Evolutionary conservation across 2,113 vertebrate species (phyloP), one percentile per base, ranked within the genome.

Genomic region (Siniperca chuatsi): DNA sequence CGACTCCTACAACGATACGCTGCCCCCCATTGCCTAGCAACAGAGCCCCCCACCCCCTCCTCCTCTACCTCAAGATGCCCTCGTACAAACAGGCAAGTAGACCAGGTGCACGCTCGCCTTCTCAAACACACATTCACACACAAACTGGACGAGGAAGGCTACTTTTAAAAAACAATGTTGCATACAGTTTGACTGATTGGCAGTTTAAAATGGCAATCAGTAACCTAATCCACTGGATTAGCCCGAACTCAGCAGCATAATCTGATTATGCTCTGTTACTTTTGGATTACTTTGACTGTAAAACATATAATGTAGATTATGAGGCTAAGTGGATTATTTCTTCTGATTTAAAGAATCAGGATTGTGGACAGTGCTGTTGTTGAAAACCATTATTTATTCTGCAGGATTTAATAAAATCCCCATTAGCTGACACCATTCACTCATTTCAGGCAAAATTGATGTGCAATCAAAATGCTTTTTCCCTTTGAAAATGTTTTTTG

Each of bases 1-100:
- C 55, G 90, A 93, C 91, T 93, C 90, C 93, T 92, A 87, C 93
- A 94, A 90, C 86, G 92, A 95, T 94, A 95, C 84, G 84, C 92
- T 94, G 93, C 78, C 87, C 82, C 75, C 40, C 50, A 90, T 95
- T 86, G 85, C 94, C 86, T 94, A 92, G 93, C 93, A 95, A 96
- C 95, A 81, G 42, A 8, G 0, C 65, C 84, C 86, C 85, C 85
- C 85, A 44, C 82, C 44, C 46, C 29, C 5, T 74, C 44, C 88
- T 52, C 66, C 54, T 42, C 58, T 86, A 75, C 86, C 82, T 83
- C 50, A 85, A 91, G 88, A 89, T 89, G 84, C 85, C 78, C 77
- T 86, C 72, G 1, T 52, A 58, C 87, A 90, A 79, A 87, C 90
- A 87, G 70, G 77, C 79, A 78, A 78, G 78, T 29, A 58, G 48